Conservation (phyloP, 2,888 invertebrate species). For the Nemotelus pantherinus region DNA sequence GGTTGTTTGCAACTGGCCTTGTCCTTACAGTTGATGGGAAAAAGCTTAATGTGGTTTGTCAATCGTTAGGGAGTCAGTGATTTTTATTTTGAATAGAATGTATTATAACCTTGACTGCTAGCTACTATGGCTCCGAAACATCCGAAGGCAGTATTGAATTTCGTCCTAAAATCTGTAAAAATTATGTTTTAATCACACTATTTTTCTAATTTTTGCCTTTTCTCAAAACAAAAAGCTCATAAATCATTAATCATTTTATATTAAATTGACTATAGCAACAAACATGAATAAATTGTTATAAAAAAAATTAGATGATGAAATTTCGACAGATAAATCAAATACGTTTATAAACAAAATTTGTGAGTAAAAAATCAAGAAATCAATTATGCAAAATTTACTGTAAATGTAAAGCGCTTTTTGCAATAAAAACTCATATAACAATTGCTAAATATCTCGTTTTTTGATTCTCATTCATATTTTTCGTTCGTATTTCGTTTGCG, state of each 20-base stretch:
- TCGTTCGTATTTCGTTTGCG: constrained; percentile 45
- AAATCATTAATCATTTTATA: constrained; percentile 32
- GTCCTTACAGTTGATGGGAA: too few relatives aligned
- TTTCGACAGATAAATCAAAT: constrained; percentile 9
- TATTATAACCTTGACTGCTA: too few relatives aligned
- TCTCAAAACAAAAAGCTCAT: constrained; percentile 28
- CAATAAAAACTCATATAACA: constrained; percentile 57
- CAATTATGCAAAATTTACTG: constrained; percentile 43
- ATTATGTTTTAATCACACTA: neutral
- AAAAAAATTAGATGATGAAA: constrained; percentile 19
- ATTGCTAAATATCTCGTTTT: constrained; percentile 51
- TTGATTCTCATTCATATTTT: constrained; percentile 49
- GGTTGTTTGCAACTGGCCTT: too few relatives aligned
- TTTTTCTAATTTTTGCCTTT: constrained; percentile 18
- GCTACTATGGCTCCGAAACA: neutral
- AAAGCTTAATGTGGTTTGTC: too few relatives aligned
- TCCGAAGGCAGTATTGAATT: constrained; percentile 17
- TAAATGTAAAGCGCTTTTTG: constrained; percentile 64
- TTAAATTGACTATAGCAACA: constrained; percentile 21
- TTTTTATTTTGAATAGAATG: too few relatives aligned
- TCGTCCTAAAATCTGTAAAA: neutral
- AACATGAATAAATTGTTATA: constrained; percentile 28
- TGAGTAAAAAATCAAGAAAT: constrained; percentile 15
- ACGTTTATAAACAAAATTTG: constrained; percentile 15
- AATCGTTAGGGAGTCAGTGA: too few relatives aligned